These are phyloP conservation scores for Epizoanthus ramosus DNA, from an alignment of 92 coral and sea anemone genomes.

Conservation along the genomic window DNA sequence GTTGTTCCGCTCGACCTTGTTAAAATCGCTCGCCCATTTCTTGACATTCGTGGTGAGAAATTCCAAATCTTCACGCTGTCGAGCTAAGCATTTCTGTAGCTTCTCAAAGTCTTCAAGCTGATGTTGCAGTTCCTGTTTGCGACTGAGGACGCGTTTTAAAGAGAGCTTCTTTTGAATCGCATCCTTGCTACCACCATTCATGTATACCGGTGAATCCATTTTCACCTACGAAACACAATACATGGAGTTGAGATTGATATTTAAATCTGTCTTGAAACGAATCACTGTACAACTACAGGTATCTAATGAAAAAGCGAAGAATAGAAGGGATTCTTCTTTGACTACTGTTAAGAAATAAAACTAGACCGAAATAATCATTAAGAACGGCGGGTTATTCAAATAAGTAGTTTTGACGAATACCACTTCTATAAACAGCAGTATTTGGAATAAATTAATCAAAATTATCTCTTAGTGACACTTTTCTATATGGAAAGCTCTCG, in stretches of 20 bases:
- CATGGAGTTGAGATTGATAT: not conserved
- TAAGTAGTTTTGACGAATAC: not conserved
- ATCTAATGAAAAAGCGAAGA: too few species aligned
- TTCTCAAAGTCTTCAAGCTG: conserved; percentile 65
- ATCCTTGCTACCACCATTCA: conserved; percentile 66
- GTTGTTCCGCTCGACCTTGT: conserved; percentile 86
- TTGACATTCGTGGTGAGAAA: conserved; percentile 61
- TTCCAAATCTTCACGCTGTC: conserved; percentile 73
- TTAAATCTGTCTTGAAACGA: not conserved
- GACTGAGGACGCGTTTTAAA: conserved; percentile 64
- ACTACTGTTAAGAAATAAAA: too few species aligned
- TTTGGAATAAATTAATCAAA: not conserved
- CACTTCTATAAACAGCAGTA: conserved; percentile 8
- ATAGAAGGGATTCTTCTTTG: too few species aligned
- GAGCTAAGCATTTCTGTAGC: conserved; percentile 69
- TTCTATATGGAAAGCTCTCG: not conserved
- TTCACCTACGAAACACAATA: conserved; percentile 4
- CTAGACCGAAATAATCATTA: too few species aligned
- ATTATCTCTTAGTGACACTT: not conserved
- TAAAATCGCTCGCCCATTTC: conserved; percentile 71
- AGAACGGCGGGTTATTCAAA: not conserved
- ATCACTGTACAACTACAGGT: too few species aligned
- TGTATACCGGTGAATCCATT: conserved; percentile 78
- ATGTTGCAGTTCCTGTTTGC: conserved; percentile 61
- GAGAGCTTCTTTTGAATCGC: conserved; percentile 73